Base-by-base conservation (phyloP, 2,888 invertebrate genomes). In the Lycocerus yunnanus region DNA sequence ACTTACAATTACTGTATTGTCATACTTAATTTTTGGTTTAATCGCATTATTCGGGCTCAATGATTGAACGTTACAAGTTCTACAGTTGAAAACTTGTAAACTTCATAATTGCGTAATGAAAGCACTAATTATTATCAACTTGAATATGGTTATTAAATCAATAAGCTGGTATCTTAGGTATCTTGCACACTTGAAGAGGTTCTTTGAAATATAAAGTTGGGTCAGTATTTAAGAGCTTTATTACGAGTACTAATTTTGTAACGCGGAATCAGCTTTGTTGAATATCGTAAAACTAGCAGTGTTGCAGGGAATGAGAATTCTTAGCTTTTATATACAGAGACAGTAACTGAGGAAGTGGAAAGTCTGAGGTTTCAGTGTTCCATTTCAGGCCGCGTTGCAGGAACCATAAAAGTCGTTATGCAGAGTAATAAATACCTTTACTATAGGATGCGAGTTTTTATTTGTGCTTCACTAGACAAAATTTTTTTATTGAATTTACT, bases 351-450 rank as follows among this genome's bases (percentile, higher is more conserved):
- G 74, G 74, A 74, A 74, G 74, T 74, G 66, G 74, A 67, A 74
- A 74, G 68, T 74, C 74, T 74, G 74, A 74, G 74, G 71, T 74
- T 74, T 71, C 71, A 71, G 61, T 58, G 74, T 74, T 74, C 71
- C 74, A 74, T 74, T 74, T 74, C 69, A 74, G 74, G 71, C 66
- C 74, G 74, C 74, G 71, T 71, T 74, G 74, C 74, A 74, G 71
- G 74, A 74, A 74, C 74, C 71, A 71, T 74, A 74, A 74, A 74
- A 74, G 74, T 74, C 74, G 74, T 74, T 74, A 74, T 74, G 74
- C 71, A 68, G 74, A 71, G 74, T 74, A 74, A 74, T 74, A 74
- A 74, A 74, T 74, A 74, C 74, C 74, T 74, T 74, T 68, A 68
- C 58, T 43, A 21, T 58, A 72, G 43, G 66, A 20, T 27, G 15